Percentiles rank a stretch among this genome's conserved stretches.
These are phyloP conservation scores for Drosophila ustulata DNA, from an alignment of 2,888 invertebrate genomes.

Conservation along the genomic window DNA sequence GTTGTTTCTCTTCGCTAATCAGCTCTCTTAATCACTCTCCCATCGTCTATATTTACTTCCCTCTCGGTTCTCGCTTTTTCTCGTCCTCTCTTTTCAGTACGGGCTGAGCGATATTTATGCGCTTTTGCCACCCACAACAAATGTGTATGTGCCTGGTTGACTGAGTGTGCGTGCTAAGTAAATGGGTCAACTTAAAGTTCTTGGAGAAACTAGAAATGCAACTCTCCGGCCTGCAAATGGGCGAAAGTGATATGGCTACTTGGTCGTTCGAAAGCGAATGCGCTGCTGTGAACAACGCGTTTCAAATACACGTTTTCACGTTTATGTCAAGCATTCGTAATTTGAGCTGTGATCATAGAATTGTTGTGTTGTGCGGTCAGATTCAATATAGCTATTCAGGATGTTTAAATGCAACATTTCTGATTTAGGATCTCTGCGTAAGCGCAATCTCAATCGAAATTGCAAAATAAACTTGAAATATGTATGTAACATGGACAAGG, in stretches of 20 bases:
- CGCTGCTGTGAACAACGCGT: conserved; percentile 5
- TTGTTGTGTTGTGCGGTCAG: conserved; percentile 42
- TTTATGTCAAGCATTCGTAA: conserved; percentile 60
- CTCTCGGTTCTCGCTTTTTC: conserved; percentile 3
- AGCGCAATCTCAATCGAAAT: conserved; percentile 22
- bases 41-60: not conserved
- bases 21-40: conserved; percentile 1
- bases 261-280: conserved; percentile 78
- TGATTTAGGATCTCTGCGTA: conserved; percentile 33
- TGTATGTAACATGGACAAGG: conserved; percentile 22
- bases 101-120: not conserved
- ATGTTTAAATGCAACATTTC: conserved; percentile 25
- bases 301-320: conserved; percentile 11
- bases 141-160: not conserved
- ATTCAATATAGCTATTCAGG: conserved; percentile 46
- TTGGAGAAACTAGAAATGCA: conserved; percentile 77
- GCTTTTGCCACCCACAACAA: conserved; percentile 48
- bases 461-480: not conserved
- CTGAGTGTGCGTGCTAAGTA: conserved; percentile 35
- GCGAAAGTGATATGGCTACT: conserved; percentile 79
- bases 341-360: conserved; percentile 39
- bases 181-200: conserved; percentile 74
- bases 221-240: conserved; percentile 52
- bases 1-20: not conserved
- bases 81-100: not conserved